phyloP scores from a whole-genome alignment of 2,888 invertebrate species.

The Pollenia labialis region DNA sequence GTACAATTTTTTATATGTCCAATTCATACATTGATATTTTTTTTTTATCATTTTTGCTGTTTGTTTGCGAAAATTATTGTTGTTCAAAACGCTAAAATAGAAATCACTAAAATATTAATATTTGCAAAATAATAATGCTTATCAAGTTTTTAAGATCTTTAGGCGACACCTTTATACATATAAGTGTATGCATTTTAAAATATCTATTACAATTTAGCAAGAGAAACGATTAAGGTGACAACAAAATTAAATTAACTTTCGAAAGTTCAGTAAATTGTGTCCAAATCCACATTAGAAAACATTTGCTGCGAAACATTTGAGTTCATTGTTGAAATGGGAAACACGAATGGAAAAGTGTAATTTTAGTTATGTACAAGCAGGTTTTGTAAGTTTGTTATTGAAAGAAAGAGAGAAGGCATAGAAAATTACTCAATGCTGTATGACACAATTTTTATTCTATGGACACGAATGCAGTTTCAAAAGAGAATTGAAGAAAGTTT shows the following conservation, averaged over 20 bases:
- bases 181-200: constrained; percentile 1
- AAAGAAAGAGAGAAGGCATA: no score
- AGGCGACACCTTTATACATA: constrained; percentile 24
- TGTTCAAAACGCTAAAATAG: constrained; percentile 26
- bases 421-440: no score
- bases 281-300: no score
- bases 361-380: no score
- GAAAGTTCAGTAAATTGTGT: not conserved
- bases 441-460: no score
- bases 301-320: no score
- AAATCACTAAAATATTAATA: constrained; percentile 46
- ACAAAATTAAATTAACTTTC: constrained; percentile 23
- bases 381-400: no score
- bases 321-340: no score
- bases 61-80: not conserved
- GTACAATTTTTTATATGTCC: constrained; percentile 26
- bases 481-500: no score
- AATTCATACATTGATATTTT: constrained; percentile 39
- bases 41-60: not conserved
- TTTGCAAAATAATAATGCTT: constrained; percentile 45
- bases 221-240: constrained; percentile 14
- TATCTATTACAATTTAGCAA: not conserved
- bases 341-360: no score
- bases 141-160: constrained; percentile 34
- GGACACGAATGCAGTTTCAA: no score